These are phyloP conservation scores for Liodrosophila aerea DNA, from an alignment of 2,888 invertebrate genomes.

Conservation along the genomic window DNA sequence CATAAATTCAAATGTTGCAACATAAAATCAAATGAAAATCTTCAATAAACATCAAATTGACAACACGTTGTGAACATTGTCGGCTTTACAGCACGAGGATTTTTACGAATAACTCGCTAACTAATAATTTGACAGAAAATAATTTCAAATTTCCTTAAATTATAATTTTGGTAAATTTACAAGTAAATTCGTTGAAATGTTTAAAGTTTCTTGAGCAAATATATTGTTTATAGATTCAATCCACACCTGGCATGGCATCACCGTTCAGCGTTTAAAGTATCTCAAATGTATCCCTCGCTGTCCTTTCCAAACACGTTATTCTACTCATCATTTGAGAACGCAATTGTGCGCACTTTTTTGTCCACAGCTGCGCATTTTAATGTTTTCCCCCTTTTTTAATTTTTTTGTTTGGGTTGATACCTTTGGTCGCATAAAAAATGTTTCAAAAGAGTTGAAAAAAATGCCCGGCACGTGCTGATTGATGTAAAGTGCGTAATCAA, in stretches of 20 bases:
- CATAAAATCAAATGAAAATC: slow-evolving; percentile 73
- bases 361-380: slow-evolving; percentile 46
- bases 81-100: neutral
- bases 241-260: too few relatives aligned
- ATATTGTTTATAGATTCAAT: too few relatives aligned
- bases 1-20: slow-evolving; percentile 68
- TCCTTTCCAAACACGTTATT: slow-evolving; percentile 44
- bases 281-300: neutral
- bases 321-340: slow-evolving; percentile 55
- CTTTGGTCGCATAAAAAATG: slow-evolving; percentile 19
- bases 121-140: too few relatives aligned
- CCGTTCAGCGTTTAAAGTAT: neutral
- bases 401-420: slow-evolving; percentile 8
- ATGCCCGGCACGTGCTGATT: slow-evolving; percentile 75
- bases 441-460: slow-evolving; percentile 54
- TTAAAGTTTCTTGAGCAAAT: too few relatives aligned
- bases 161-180: too few relatives aligned
- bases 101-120: too few relatives aligned
- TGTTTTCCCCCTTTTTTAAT: slow-evolving; percentile 33
- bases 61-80: slow-evolving; percentile 53
- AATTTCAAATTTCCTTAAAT: too few relatives aligned
- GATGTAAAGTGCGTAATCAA: slow-evolving; percentile 76
- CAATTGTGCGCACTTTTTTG: slow-evolving; percentile 66
- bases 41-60: slow-evolving; percentile 74
- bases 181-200: too few relatives aligned